A percentile compares a stretch with the other conserved stretches of the same genome.
Evolutionary conservation across 2,113 vertebrate genomes (phyloP).

Genomic region (Solea senegalensis): DNA sequence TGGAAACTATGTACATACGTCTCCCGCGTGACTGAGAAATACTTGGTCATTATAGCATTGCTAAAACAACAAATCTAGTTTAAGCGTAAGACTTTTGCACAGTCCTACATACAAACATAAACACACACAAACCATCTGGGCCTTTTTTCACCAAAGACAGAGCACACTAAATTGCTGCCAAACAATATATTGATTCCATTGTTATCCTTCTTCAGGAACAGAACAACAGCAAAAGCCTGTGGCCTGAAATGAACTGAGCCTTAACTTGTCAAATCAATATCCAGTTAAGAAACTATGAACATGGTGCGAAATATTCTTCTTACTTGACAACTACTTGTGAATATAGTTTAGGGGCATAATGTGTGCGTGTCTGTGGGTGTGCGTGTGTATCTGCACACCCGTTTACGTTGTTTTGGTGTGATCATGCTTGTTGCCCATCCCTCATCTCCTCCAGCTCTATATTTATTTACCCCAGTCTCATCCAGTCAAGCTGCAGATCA

Average conservation of each 20-base stretch:
- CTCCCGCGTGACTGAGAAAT: too few relatives aligned
- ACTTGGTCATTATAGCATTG: too few relatives aligned
- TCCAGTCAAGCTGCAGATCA: conserved; percentile 76
- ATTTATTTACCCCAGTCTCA: conserved; percentile 79
- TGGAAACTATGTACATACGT: too few relatives aligned
- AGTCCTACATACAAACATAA: not conserved
- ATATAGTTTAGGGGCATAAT: not conserved
- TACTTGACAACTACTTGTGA: conserved; percentile 25
- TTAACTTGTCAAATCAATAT: conserved; percentile 69
- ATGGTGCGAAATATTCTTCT: conserved; percentile 26
- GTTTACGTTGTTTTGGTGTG: conserved; percentile 55
- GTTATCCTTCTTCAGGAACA: conserved; percentile 35
- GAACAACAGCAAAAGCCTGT: conserved; percentile 33
- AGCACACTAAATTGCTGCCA: conserved; percentile 48
- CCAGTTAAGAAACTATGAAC: conserved; percentile 55
- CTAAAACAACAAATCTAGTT: too few relatives aligned
- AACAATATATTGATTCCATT: conserved; percentile 63
- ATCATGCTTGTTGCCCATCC: conserved; percentile 60
- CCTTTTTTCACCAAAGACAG: conserved; percentile 34
- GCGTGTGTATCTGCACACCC: conserved; percentile 1
- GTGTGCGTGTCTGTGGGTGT: not conserved
- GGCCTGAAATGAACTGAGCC: conserved; percentile 45
- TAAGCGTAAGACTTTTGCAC: too few relatives aligned
- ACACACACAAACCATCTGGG: not conserved
- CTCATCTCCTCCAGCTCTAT: conserved; percentile 61